Percentiles rank a stretch among this genome's conserved stretches.
phyloP scores from a whole-genome alignment of 2,797 vertebrate species.

The Lepilemur ruficaudatus region DNA sequence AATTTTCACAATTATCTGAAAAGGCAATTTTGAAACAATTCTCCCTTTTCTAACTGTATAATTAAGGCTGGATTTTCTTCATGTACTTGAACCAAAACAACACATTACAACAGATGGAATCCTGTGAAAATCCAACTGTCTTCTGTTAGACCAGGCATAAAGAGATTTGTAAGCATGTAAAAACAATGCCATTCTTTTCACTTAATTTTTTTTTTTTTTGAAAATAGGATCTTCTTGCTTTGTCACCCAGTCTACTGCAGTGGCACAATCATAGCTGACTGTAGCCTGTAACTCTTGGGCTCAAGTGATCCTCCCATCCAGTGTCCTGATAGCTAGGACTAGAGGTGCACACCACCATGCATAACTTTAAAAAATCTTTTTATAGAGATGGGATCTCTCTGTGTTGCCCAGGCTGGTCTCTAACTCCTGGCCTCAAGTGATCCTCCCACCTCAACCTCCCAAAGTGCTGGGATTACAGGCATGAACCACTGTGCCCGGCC shows the following conservation, averaged over 20 bases:
- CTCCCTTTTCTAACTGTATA: slow-evolving; percentile 14
- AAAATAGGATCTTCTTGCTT: not conserved
- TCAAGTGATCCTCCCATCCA: no score
- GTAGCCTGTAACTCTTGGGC: no score
- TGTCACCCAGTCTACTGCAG: no score
- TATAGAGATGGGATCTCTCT: no score
- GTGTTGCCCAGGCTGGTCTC: no score
- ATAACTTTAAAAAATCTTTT: no score
- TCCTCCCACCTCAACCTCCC: no score
- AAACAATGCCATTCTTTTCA: not conserved
- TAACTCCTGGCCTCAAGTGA: no score
- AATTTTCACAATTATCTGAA: slow-evolving; percentile 10
- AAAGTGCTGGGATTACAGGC: no score
- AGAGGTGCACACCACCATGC: no score
- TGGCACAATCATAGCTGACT: not conserved
- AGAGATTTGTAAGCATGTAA: not conserved
- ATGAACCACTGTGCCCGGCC: no score
- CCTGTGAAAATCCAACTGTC: not conserved
- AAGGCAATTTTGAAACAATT: not conserved
- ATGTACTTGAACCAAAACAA: not conserved
- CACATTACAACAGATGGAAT: not conserved
- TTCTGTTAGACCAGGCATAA: not conserved
- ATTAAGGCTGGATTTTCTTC: slow-evolving; percentile 21
- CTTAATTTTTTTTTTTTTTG: not conserved
- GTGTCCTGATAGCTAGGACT: no score